Conservation (phyloP, 2,113 vertebrate species). For the Orientallactaga bullata region DNA sequence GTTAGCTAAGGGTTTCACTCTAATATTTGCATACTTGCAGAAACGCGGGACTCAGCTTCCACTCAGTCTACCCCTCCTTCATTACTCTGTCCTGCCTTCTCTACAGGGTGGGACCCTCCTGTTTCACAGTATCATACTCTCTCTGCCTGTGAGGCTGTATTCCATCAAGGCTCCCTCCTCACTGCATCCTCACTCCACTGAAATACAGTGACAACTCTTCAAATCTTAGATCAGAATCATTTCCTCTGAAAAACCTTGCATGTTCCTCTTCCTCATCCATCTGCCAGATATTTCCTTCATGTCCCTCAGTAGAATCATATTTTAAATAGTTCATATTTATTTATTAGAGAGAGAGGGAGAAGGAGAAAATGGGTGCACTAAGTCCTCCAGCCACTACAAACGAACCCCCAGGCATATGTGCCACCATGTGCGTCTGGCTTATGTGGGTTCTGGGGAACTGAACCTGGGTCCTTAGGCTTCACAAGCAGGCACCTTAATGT, state of each 20-base stretch:
- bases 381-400: too few species aligned
- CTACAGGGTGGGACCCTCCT: not conserved
- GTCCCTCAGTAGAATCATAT: not conserved
- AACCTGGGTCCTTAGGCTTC: too few species aligned
- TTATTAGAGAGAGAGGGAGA: too few species aligned
- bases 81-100: not conserved
- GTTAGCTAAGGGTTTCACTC: not conserved
- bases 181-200: fast-evolving
- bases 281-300: not conserved
- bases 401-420: too few species aligned
- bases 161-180: not conserved
- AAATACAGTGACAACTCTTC: not conserved
- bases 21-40: not conserved
- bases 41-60: not conserved
- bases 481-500: too few species aligned
- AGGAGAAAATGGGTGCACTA: too few species aligned
- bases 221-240: not conserved
- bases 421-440: too few species aligned
- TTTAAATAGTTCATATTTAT: too few species aligned
- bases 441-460: too few species aligned
- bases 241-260: not conserved
- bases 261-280: not conserved
- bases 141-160: not conserved
- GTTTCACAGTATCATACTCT: not conserved
- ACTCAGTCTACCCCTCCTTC: not conserved